Conservation (phyloP, 2,797 vertebrate species). For the Heliangelus exortis region DNA sequence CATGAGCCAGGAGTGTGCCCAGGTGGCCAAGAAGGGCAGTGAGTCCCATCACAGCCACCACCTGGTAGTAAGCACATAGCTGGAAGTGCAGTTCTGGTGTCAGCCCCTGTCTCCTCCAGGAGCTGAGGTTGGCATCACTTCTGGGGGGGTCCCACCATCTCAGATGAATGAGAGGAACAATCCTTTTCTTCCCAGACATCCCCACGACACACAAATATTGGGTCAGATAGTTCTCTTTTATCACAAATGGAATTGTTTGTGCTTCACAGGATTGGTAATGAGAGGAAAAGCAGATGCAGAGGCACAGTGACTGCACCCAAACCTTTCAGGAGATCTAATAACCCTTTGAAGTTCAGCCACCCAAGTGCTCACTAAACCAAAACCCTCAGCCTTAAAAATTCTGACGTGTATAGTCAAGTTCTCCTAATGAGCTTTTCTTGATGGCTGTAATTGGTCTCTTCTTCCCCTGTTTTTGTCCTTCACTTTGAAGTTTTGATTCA, state of each 20-base stretch:
- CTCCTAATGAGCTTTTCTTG: constrained; percentile 4
- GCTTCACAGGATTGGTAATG: not conserved
- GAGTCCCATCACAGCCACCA: not conserved
- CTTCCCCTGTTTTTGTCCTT: not conserved
- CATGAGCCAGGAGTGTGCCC: too few species aligned
- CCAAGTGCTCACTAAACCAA: not conserved
- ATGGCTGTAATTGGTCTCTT: not conserved
- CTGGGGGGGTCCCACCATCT: not conserved
- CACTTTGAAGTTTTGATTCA: constrained; percentile 4
- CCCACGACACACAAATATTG: not conserved
- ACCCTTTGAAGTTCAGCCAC: not conserved
- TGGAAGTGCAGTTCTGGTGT: not conserved
- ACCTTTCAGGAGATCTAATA: not conserved
- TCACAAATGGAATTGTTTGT: not conserved
- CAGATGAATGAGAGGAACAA: not conserved
- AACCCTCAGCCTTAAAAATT: not conserved
- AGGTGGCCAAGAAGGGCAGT: not conserved
- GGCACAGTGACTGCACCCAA: not conserved
- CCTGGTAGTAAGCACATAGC: not conserved
- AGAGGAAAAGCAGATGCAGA: not conserved
- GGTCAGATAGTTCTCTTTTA: not conserved
- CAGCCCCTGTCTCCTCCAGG: not conserved
- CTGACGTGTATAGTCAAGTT: not conserved
- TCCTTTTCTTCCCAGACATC: not conserved
- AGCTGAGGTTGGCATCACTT: not conserved